Conservation (phyloP, 2,797 vertebrate genomes). For the Xenopus petersii region DNA sequence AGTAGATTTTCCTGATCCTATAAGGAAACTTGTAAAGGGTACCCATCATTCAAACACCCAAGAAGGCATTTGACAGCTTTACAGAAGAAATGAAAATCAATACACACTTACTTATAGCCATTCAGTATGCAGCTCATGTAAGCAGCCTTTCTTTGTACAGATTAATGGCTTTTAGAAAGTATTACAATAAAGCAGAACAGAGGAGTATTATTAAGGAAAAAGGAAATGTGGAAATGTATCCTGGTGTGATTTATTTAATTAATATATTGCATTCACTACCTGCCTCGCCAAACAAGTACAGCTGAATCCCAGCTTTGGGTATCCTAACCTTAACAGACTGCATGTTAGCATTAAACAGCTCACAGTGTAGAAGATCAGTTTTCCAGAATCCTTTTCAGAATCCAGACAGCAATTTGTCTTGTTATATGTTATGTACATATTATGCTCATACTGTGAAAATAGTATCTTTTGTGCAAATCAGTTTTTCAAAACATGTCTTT, state of each 20-base stretch:
- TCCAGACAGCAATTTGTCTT: too few relatives aligned
- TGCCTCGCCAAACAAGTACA: not conserved
- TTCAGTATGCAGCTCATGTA: conserved; percentile 55
- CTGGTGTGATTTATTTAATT: conserved; percentile 41
- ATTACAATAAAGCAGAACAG: conserved; percentile 43
- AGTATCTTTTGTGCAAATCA: too few relatives aligned
- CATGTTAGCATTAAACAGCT: too few relatives aligned
- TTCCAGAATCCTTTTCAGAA: too few relatives aligned
- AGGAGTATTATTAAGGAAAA: conserved; percentile 32
- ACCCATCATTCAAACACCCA: conserved; percentile 33
- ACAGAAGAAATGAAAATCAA: conserved; percentile 57
- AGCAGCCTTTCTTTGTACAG: conserved; percentile 31
- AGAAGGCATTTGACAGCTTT: conserved; percentile 45
- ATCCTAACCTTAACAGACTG: not conserved
- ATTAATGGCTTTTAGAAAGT: conserved; percentile 48
- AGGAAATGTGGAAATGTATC: conserved; percentile 34
- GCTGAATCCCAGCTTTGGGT: not conserved
- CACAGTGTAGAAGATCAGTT: too few relatives aligned
- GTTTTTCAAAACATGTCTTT: too few relatives aligned
- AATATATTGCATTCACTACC: conserved; percentile 27
- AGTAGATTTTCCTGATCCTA: too few relatives aligned
- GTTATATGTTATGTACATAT: too few relatives aligned
- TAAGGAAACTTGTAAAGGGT: too few relatives aligned
- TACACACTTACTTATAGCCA: conserved; percentile 54
- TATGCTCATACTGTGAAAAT: too few relatives aligned